phyloP scores from a whole-genome alignment of 1,140 invertebrate genomes.

The Sinella curviseta region DNA sequence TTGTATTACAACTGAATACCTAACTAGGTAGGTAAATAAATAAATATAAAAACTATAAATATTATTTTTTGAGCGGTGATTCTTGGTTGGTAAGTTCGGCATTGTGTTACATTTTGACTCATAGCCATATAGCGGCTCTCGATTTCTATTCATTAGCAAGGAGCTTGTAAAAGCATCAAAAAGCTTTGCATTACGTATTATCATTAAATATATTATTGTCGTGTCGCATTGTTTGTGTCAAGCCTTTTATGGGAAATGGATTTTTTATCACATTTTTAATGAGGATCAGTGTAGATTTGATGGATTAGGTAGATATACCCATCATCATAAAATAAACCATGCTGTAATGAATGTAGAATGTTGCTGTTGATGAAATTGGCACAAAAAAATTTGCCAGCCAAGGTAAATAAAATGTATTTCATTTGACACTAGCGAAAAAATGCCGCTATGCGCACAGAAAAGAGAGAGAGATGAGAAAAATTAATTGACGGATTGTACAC shows the following conservation, averaged over 20 bases:
- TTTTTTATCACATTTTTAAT: conserved; percentile 26
- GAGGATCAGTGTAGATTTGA: not conserved
- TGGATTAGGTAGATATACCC: not conserved
- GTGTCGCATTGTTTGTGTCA: not conserved
- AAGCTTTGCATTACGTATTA: not conserved
- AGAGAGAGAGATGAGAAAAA: too few relatives aligned
- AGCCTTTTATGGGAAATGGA: conserved; percentile 14
- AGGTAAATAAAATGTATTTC: conserved; percentile 7
- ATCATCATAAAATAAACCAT: not conserved
- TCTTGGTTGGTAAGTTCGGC: too few relatives aligned
- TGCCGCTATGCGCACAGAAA: too few relatives aligned
- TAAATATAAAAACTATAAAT: too few relatives aligned
- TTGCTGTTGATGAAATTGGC: not conserved
- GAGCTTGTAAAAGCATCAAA: not conserved
- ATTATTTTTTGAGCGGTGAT: too few relatives aligned
- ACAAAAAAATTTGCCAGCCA: not conserved
- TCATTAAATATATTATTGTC: conserved; percentile 6
- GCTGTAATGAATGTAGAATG: not conserved
- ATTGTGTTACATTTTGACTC: too few relatives aligned
- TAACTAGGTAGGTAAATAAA: too few relatives aligned
- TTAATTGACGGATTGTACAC: too few relatives aligned
- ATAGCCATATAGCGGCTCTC: too few relatives aligned
- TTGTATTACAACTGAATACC: too few relatives aligned
- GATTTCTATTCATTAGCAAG: conserved; percentile 5
- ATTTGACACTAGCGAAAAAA: too few relatives aligned